Base-by-base conservation (phyloP, 1,140 invertebrate species). In the Muscidifurax raptorellus region DNA sequence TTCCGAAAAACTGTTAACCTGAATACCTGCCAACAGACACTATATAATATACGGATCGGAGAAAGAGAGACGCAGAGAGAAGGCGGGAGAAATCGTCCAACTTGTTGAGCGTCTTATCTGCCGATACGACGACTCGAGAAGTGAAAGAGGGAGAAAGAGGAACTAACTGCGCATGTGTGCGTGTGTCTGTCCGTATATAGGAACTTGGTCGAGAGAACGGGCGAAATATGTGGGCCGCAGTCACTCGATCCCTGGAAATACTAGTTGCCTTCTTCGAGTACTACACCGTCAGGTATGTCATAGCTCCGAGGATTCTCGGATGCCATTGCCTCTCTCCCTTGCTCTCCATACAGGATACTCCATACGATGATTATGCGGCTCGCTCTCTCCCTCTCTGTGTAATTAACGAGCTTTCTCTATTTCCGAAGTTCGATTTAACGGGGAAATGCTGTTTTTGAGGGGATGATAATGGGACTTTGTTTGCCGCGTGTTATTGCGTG, bases 261-360 rank as follows among this genome's bases (percentile, higher is more conserved):
- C 93, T 96, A 85, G 95, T 96, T 85, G 96, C 96, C 82, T 96
- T 96, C 94, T 96, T 96, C 94, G 96, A 96, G 90, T 96, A 96
- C 92, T 96, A 96, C 91, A 95, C 95, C 84, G 94, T 95, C 89
- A 96, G 96, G 96, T 96, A 95, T 94, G 90, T 86, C 36, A 52
- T 36, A 36, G 30, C 30, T 71, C 67, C 67, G 52, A 59, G 52
- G 52, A 59, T 59, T 22, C 52, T 59, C 52, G 22, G 52, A 22
- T 59, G 18, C 18, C 52, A 59, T 59, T 59, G 52, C 3, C 47
- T 52, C 13, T n/a, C 7, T 47, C 44, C 13, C 44, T n/a, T n/a
- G n/a, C n/a, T n/a, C 7, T 47, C 13, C 44, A 13, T 40, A 9
- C 36, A 9, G 36, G 36, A 15, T 47, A 52, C 15, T 32, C n/a